Evolutionary conservation across 1,140 invertebrate species (phyloP).

Genomic region (Kradibia gibbosae): DNA sequence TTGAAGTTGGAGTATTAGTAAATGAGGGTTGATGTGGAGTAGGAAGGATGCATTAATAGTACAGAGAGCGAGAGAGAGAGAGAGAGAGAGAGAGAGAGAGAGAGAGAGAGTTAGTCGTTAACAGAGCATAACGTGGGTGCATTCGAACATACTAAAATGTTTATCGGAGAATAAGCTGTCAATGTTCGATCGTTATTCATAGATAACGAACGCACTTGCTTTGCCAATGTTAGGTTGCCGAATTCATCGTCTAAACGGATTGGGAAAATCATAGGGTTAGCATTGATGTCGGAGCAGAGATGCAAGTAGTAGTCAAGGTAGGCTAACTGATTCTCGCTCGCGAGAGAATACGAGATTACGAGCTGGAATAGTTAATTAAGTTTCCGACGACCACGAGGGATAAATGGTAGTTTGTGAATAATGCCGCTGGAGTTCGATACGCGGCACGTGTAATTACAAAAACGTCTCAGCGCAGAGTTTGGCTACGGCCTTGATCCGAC

Average conservation of each 20-base stretch:
- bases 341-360: conserved; percentile 57
- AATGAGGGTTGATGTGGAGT: no score
- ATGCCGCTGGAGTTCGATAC: conserved; percentile 55
- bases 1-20: no score
- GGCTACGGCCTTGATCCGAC: no score
- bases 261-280: neutral
- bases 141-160: neutral
- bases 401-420: conserved; percentile 62
- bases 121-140: neutral
- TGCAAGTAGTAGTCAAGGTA: neutral
- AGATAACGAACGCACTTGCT: neutral
- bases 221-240: no score
- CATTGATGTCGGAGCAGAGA: neutral
- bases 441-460: conserved; percentile 63
- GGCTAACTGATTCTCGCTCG: neutral
- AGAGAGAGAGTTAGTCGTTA: neutral
- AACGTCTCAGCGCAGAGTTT: conserved; percentile 4
- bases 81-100: neutral
- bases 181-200: neutral
- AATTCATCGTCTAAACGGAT: neutral
- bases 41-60: no score
- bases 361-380: conserved; percentile 68
- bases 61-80: neutral
- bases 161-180: neutral
- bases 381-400: conserved; percentile 63